Base-by-base conservation (phyloP, 2,113 vertebrate genomes). In the Spea bombifrons region DNA sequence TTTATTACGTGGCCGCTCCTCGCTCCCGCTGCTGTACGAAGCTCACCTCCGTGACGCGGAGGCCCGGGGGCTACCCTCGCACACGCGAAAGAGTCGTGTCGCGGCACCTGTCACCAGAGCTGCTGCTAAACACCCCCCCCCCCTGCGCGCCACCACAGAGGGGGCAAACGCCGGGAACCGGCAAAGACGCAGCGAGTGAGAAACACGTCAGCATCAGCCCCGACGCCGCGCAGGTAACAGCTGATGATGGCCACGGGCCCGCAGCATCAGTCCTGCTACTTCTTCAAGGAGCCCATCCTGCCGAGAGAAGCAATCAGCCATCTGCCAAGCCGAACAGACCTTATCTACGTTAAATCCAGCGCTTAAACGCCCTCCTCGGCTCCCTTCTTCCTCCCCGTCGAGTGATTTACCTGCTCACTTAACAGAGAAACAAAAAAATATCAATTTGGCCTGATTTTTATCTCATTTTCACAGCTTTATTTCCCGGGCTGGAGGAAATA, bases 101-200 rank as follows among this genome's bases (percentile, higher is more conserved):
- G 85, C 83, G 83, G 88, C 87, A 84, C 89, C 82, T 87, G 85
- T 86, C 87, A 86, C 87, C 75, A 80, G 79, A 85, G 77, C 83
- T 81, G 86, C 83, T 84, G 85, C 86, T 84, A 84, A 81, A 48
- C 79, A 3, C 17, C 85, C 85, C 71, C 8, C 8, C 7, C 85
- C 71, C 8, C 8, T 3, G 64, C 17, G 83, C 66, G 57, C 80
- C 66, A 70, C 64, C 0, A 0, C 0, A 82, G 66, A 5, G 44
- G 76, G 0, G 0, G 4, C 78, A 49, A 80, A 68, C 66, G 69
- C 68, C 68, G 57, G 3, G 17, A 16, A 59, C 66, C 5, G 9
- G 13, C 13, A 53, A 52, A 12, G 16, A 7, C 7, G 17, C 30
- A 78, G 2, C 0, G 84, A 61, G 85, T 84, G 86, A 53, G 84